Percentiles rank a stretch among this genome's conserved stretches.
Conservation (phyloP, 30 jellyfish, hydroid and myxozoan genomes). For the Pelagia noctiluca region DNA sequence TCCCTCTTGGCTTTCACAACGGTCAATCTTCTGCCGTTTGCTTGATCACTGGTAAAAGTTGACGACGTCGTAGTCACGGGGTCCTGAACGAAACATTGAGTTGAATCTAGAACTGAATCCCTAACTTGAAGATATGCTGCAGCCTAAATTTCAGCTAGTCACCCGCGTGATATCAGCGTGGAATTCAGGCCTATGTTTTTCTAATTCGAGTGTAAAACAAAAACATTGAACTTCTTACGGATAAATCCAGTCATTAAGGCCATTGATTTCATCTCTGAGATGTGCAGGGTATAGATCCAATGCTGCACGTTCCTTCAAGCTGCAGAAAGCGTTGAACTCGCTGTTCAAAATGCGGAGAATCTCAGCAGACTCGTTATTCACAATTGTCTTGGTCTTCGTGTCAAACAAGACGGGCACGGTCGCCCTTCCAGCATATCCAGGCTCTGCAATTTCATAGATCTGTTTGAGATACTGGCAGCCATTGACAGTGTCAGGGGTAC, state of each 20-base stretch:
- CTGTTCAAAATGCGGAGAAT: conserved; percentile 86
- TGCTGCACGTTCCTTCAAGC: conserved; percentile 66
- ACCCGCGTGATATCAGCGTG: too few relatives aligned
- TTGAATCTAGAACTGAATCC: too few relatives aligned
- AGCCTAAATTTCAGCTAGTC: too few relatives aligned
- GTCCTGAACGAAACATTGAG: too few relatives aligned
- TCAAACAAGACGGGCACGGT: conserved; percentile 89
- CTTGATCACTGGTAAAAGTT: too few relatives aligned
- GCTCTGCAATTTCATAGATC: conserved; percentile 56
- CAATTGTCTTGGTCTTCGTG: conserved; percentile 78
- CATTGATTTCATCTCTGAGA: conserved; percentile 76
- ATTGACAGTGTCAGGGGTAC: conserved; percentile 78
- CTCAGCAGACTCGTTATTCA: conserved; percentile 77
- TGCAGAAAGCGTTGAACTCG: conserved; percentile 76
- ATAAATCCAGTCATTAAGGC: conserved; percentile 80
- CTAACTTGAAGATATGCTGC: too few relatives aligned
- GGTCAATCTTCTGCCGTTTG: too few relatives aligned
- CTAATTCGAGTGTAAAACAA: too few relatives aligned
- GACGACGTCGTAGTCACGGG: too few relatives aligned
- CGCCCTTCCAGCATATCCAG: conserved; percentile 76
- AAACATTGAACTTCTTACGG: conserved; percentile 52
- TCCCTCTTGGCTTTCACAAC: too few relatives aligned
- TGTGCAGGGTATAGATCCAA: conserved; percentile 81
- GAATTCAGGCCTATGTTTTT: too few relatives aligned
- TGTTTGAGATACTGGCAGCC: conserved; percentile 58